Base-by-base conservation (phyloP, 2,113 vertebrate species). In the Chionodraco myersi region DNA sequence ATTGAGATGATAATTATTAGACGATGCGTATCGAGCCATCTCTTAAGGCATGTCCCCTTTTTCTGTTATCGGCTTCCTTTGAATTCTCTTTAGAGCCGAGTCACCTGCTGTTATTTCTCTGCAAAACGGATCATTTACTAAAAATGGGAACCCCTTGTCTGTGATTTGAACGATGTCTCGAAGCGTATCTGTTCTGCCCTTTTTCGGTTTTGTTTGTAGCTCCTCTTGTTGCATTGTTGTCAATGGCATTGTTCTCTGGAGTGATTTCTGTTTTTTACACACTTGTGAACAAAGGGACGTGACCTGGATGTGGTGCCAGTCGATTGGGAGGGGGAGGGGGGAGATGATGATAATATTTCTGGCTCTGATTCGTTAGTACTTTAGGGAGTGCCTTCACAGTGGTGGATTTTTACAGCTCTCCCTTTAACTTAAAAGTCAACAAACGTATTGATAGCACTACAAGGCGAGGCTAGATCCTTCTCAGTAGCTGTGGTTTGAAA, bases 401-500 rank as follows among this genome's bases (percentile, higher is more conserved):
- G 74, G 64, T 75, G 26, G 59, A n/a, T 77, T 76, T 84, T 59
- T 80, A 81, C 79, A 83, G 62, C 74, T 87, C 82, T 89, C 89
- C 84, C 83, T 90, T 91, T 90, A 90, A 91, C 66, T 70, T 76
- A 52, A 88, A 88, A 49, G 59, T 77, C 77, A 68, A 83, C 68
- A 68, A 21, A 65, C 49, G 63, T 70, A 77, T 82, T 65, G 34
- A 85, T 84, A 94, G 95, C 95, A 96, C 95, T 95, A 94, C 89
- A 89, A 86, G 70, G 70, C 67, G 89, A 91, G 89, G 89, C 86
- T 94, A 89, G 75, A 83, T 52, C 41, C 41, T 82, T 61, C 72
- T 77, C 48, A 59, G 92, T 57, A 76, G 53, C 81, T 92, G 91
- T 90, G 94, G 89, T 90, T 92, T 92, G 60, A 41, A 84, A 88